phyloP scores from a whole-genome alignment of 2,797 vertebrate genomes.

The Phrynocephalus forsythii region DNA sequence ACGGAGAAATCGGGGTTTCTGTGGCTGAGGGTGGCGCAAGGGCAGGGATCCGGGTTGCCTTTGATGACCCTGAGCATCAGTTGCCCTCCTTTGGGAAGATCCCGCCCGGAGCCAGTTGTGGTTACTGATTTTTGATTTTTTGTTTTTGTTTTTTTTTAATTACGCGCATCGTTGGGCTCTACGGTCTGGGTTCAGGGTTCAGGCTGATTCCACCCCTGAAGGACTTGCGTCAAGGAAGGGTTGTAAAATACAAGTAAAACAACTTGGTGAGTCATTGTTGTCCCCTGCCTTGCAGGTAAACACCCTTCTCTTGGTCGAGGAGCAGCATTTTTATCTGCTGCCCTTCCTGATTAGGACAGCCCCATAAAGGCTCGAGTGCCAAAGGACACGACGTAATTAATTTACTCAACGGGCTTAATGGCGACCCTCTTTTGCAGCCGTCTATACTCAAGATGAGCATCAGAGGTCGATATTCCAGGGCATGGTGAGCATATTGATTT shows the following conservation, averaged over 20 bases:
- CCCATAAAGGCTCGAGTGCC: background rate
- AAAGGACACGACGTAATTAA: background rate
- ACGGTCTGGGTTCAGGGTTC: too few species aligned
- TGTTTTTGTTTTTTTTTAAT: too few species aligned
- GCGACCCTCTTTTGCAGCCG: background rate
- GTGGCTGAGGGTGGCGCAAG: background rate
- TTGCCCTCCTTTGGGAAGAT: too few species aligned
- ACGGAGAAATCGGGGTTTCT: background rate
- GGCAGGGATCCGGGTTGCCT: background rate
- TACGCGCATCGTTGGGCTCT: too few species aligned
- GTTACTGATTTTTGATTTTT: too few species aligned
- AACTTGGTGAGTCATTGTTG: background rate
- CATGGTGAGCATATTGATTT: background rate
- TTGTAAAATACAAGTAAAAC: background rate
- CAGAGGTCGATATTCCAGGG: background rate
- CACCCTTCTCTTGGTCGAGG: background rate
- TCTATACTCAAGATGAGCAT: background rate
- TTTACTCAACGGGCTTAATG: background rate
- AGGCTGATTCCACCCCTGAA: too few species aligned
- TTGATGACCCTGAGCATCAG: too few species aligned
- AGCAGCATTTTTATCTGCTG: background rate
- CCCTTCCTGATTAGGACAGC: background rate
- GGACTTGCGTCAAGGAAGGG: too few species aligned
- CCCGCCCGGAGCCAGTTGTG: too few species aligned
- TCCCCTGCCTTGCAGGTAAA: too few species aligned